Percentiles rank a stretch among this genome's conserved stretches.
phyloP scores from a whole-genome alignment of 2,888 invertebrate genomes.

The Cheiracanthium punctorium region DNA sequence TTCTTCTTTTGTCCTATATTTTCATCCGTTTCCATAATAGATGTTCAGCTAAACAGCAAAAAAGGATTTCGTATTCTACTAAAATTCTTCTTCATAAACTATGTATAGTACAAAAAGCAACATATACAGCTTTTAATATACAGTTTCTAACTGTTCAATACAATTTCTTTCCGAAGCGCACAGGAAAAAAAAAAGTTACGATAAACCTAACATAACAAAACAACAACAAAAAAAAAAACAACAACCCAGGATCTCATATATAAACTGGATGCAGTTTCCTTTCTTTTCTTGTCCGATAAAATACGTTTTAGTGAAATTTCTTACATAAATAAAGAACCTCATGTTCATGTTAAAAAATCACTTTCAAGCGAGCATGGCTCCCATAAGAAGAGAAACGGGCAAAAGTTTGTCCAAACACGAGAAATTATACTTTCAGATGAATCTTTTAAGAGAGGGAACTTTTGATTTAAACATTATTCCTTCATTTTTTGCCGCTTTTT shows the following conservation, averaged over 20 bases:
- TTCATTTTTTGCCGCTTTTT: conserved; percentile 32
- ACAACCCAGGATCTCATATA: background rate
- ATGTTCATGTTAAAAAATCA: conserved; percentile 17
- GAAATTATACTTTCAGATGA: conserved; percentile 69
- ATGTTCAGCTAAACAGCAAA: too few relatives aligned
- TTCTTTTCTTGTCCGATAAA: conserved; percentile 3
- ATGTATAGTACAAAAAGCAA: background rate
- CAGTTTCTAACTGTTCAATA: background rate
- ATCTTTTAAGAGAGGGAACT: conserved; percentile 54
- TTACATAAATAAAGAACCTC: conserved; percentile 13
- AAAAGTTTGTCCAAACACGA: conserved; percentile 57
- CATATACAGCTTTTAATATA: background rate
- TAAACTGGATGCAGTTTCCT: background rate
- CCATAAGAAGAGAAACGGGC: background rate
- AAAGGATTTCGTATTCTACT: too few relatives aligned
- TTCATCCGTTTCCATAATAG: too few relatives aligned
- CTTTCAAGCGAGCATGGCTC: background rate
- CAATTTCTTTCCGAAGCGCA: background rate
- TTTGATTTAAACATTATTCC: conserved; percentile 69
- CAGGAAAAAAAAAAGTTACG: too few relatives aligned
- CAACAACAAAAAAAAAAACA: background rate
- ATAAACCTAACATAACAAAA: background rate
- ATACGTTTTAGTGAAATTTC: conserved; percentile 17
- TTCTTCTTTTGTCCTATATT: too few relatives aligned
- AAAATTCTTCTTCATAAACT: too few relatives aligned